Base-by-base conservation (phyloP, 2,113 vertebrate species). In the Rana temporaria region DNA sequence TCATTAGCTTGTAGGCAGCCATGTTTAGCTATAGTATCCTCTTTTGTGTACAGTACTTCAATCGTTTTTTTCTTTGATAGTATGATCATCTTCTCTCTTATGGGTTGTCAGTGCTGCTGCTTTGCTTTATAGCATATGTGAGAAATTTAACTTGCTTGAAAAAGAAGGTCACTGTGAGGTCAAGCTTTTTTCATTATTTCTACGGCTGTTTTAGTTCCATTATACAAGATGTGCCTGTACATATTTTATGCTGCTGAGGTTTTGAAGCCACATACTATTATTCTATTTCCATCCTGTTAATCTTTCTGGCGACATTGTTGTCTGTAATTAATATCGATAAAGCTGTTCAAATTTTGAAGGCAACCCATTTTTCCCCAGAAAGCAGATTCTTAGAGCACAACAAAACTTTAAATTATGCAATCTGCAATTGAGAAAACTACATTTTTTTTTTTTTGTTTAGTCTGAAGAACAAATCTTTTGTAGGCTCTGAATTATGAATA, bases 261-360 rank as follows among this genome's bases (percentile, higher is more conserved):
- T 66, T 4, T 20, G 34, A 48, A 48, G 9, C 42, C 42, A 14
- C 42, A 48, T 48, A 48, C 66, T 48, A 7, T 30, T 34, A n/a
- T 73, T 57, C n/a, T 42, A 6, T 62, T 42, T 20, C 1, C 72
- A 62, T 22, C 11, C 55, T 22, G 30, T 73, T 73, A 70, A 70
- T 30, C 26, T 57, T 73, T 30, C 57, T n/a, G 34, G 55, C 26
- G 26, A 59, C 71, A 60, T 62, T 22, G 20, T 63, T 75, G 19
- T 42, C n/a, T 62, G 6, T 60, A 62, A 75, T 75, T 75, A 74
- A 74, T 74, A 75, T 75, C 59, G 3, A 62, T 60, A 24, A 62
- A 75, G 30, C 72, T 75, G 22, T 72, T 60, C 32, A 42, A 60
- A 57, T 75, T 62, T 38, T 62, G 19, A 59, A 22, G 71, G 30